A percentile compares a stretch with the other conserved stretches of the same genome.
Evolutionary conservation across 2,888 invertebrate species (phyloP).

Genomic region (Agonopterix subpropinquella): DNA sequence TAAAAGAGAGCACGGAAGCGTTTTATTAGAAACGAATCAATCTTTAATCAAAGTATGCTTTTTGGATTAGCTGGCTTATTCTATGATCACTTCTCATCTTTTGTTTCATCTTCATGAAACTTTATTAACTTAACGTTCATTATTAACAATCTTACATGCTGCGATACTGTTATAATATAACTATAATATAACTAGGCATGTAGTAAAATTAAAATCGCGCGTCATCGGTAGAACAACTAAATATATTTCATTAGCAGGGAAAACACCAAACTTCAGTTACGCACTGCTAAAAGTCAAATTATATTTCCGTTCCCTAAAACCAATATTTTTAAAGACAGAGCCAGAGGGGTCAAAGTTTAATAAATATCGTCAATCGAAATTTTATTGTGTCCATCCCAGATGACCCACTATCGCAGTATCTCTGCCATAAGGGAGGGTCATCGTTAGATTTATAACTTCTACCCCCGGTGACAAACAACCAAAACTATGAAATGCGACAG

Average conservation of each 20-base stretch:
- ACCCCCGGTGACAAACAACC: constrained; percentile 47
- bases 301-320: constrained; percentile 4
- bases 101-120: background rate
- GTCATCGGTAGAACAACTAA: too few relatives aligned
- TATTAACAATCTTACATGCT: too few relatives aligned
- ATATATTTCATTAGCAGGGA: too few relatives aligned
- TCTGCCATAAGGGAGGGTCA: constrained; percentile 50
- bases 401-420: constrained; percentile 47
- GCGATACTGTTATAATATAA: too few relatives aligned
- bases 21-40: constrained; percentile 56
- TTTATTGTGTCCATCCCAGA: constrained; percentile 51
- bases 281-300: too few relatives aligned
- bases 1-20: constrained; percentile 53
- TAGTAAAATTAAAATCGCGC: too few relatives aligned
- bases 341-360: constrained; percentile 27
- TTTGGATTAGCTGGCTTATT: constrained; percentile 33
- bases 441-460: constrained; percentile 51
- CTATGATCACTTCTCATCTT: constrained; percentile 9
- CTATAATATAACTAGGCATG: too few relatives aligned
- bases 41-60: constrained; percentile 47
- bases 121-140: too few relatives aligned
- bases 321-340: constrained; percentile 10
- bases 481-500: constrained; percentile 43
- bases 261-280: too few relatives aligned
- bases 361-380: constrained; percentile 44